Evolutionary conservation across 2,888 invertebrate genomes (phyloP).

Genomic region (Xylota segnis): DNA sequence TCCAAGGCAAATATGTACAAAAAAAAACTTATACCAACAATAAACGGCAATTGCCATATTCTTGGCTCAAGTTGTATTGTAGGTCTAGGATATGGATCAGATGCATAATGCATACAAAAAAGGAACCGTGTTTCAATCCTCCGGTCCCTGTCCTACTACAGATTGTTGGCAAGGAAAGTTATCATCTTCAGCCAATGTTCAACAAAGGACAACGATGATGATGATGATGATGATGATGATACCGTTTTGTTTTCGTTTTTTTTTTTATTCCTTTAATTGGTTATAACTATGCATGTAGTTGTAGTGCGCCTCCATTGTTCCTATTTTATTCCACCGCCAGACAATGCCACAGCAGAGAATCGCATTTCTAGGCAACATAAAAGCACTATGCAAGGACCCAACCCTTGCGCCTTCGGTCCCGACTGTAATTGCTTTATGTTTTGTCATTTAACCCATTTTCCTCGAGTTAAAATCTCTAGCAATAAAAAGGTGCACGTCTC

Average conservation of each 20-base stretch:
- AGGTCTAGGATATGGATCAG: conserved; percentile 60
- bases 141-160: neutral
- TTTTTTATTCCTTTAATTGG: conserved; percentile 55
- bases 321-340: conserved; percentile 60
- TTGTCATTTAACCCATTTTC: conserved; percentile 76
- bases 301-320: conserved; percentile 54
- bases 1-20: neutral
- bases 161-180: conserved; percentile 69
- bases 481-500: conserved; percentile 74
- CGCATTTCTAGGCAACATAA: conserved; percentile 49
- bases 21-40: conserved; percentile 6
- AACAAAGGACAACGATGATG: conserved; percentile 53
- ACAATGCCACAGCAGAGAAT: conserved; percentile 51
- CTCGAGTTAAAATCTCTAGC: conserved; percentile 55
- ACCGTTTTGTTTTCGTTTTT: conserved; percentile 48
- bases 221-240: conserved; percentile 52
- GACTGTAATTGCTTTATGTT: conserved; percentile 74
- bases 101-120: conserved; percentile 24
- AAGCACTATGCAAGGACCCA: conserved; percentile 33
- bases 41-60: conserved; percentile 41
- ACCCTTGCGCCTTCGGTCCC: neutral
- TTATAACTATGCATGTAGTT: conserved; percentile 48
- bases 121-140: neutral
- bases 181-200: conserved; percentile 70
- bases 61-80: conserved; percentile 48